phyloP scores from a whole-genome alignment of 2,113 vertebrate genomes.

The Ranitomeya imitator region DNA sequence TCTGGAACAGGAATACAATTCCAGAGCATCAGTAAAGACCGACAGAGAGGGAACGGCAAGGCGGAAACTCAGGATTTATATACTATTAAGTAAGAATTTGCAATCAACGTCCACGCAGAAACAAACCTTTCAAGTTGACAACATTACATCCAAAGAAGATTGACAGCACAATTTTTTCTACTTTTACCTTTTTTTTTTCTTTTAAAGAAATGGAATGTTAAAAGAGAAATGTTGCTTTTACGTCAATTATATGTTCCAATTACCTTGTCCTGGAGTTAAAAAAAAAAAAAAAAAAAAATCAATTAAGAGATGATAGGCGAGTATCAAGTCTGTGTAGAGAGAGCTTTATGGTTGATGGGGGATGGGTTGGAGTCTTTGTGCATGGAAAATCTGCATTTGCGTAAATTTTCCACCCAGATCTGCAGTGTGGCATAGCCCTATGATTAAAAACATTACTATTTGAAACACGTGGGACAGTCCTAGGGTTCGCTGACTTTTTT shows the following conservation, averaged over 20 bases:
- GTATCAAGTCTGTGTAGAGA: neutral
- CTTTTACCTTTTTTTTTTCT: conserved; percentile 5
- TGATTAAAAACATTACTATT: no score
- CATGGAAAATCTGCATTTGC: no score
- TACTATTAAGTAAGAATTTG: neutral
- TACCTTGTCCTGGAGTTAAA: neutral
- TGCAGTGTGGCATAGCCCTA: no score
- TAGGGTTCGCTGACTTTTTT: no score
- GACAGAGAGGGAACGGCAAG: neutral
- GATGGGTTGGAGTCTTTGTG: neutral
- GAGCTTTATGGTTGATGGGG: neutral
- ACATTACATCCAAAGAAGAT: neutral
- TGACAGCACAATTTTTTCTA: neutral
- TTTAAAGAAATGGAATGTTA: conserved; percentile 16
- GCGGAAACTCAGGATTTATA: neutral
- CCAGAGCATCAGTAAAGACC: neutral
- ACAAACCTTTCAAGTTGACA: neutral
- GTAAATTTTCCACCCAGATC: no score
- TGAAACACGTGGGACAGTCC: no score
- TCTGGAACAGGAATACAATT: neutral
- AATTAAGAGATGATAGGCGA: neutral
- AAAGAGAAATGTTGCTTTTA: neutral
- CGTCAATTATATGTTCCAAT: conserved; percentile 27
- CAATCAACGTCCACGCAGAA: neutral
- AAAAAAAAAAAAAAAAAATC: conserved; percentile 51